Evolutionary conservation across 92 coral and sea anemone genomes (phyloP), one percentile per base, ranked within the genome.

Genomic region (Actinostola sp.): DNA sequence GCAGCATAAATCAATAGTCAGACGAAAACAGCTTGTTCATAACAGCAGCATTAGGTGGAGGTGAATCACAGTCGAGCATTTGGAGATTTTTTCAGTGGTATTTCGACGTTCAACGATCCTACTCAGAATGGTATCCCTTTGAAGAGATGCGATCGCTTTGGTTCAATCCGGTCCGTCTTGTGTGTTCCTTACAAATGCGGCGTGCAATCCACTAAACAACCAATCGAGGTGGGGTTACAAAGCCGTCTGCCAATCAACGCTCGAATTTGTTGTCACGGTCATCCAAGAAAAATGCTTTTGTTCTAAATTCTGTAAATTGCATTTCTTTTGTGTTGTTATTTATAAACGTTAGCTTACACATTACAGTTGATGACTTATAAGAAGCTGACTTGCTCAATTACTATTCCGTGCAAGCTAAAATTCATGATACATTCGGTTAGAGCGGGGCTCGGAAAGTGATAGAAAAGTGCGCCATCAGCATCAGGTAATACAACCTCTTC

Each of bases 201-300:
- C 72, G 81, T 75, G 81, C 65, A 75, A 29, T 75, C 20, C 71
- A 63, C 51, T 50, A 44, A 15, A 8, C 64, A 79, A 53, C 96
- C 96, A 90, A 90, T 90, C 90, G 77, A 53, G 72, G 64, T 76
- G 73, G 72, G 76, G 75, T 73, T 64, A 63, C 26, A 66, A 63
- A 67, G 36, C 49, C 63, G 29, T 36, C 89, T 79, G 96, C 84
- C 96, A 90, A 90, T 90, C 96, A 86, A 62, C 63, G 50, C 72
- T 86, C 75, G 39, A 85, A 80, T 63, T 76, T 75, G 67, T 69
- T 83, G 73, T 70, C 78, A 61, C 89, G 54, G 82, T 86, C 92
- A 86, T 86, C 52, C 43, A 63, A 17, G 58, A 82, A 77, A 86
- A 90, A 90, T 86, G 92, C 67, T 55, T 77, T 75, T 63, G 81